Evolutionary conservation across 2,113 vertebrate species (phyloP), one percentile per base, ranked within the genome.

Genomic region (Hyperoodon ampullatus): DNA sequence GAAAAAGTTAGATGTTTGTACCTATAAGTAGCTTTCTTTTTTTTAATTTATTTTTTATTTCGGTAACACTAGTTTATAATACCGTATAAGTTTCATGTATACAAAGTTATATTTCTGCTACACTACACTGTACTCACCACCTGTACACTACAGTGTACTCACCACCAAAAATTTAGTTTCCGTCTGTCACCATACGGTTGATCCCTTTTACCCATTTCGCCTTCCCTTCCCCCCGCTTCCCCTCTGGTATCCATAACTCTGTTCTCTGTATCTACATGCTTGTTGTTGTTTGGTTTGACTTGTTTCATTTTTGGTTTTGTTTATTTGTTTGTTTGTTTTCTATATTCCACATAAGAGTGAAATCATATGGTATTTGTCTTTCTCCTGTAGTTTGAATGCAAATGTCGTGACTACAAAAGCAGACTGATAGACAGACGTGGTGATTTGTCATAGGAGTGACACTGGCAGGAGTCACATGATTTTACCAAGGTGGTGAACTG

Each of bases 351-450:
- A 26, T 80, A 80, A 26, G 7, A 35, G 21, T 80, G 33, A 58
- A 58, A 80, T 26, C 12, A 58, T 15, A 35, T 12, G 18, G 21
- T 35, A 23, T 58, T 81, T 58, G 4, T 35, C 77, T 35, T 81
- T 58, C 53, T 81, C n/a, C 14, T 83, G 66, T 93, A 89, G 66
- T 28, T 86, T 86, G 90, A 86, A 82, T 77, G 18, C 8, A 8
- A 83, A 92, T 74, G 30, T 42, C 53, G 28, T 55, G 53, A 24
- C 15, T 70, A 23, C 63, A 85, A 93, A 66, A 96, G 44, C 65
- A 94, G 44, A 90, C 39, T 39, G 35, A 94, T 90, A 78, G 0
- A 84, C 19, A 94, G 71, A 87, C 71, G 71, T 97, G 94, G 71
- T 87, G 33, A 72, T 95, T 55, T 88, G 26, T 65, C 75, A 83